Base-by-base conservation (phyloP, 2,888 invertebrate genomes). In the Apotomis betuletana region DNA sequence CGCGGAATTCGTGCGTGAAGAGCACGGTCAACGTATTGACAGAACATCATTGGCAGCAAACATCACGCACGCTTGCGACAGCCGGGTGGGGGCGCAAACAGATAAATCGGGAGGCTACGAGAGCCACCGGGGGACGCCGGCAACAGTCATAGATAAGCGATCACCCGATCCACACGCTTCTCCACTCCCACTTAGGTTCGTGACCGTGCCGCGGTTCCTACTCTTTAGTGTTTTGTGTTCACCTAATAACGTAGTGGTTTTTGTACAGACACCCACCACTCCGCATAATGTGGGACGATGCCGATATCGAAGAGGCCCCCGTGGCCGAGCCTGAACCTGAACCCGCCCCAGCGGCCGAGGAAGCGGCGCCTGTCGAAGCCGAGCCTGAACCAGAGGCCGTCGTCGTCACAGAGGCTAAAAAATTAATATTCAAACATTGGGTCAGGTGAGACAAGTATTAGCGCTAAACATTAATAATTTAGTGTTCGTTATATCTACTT, bases 391-490 rank as follows among this genome's bases (percentile, higher is more conserved):
- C 92, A 5, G 94, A 90, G 70, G 84, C 81, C 73, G 85, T 93
- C 74, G 84, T 85, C 74, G 94, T 89, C 86, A 91, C 81, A 77
- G 94, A 95, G 79, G 95, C 96, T 78, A 95, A 94, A 80, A 95
- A 96, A 80, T 94, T 97, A 69, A 93, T 96, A 77, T 96, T 96
- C 91, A 96, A 95, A 85, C 97, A 97, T 85, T 97, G 97, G 97
- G 96, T 96, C 84, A 95, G 97, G 94, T 96, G 89, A 83, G 83
- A 52, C 12, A 36, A 41, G 27, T 27, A 55, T 3, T 6, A 5
- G 8, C 5, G 15, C 41, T 13, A 60, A 12, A 15, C 15, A 36
- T 54, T 6, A 41, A 41, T 6, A 41, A 41, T 27, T 27, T 27
- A 27, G 27, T 27, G 27, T 27, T 27, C 27, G 41, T 41, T 41